Base-by-base conservation (phyloP, 2,797 vertebrate genomes). In the Acridotheres tristis region DNA sequence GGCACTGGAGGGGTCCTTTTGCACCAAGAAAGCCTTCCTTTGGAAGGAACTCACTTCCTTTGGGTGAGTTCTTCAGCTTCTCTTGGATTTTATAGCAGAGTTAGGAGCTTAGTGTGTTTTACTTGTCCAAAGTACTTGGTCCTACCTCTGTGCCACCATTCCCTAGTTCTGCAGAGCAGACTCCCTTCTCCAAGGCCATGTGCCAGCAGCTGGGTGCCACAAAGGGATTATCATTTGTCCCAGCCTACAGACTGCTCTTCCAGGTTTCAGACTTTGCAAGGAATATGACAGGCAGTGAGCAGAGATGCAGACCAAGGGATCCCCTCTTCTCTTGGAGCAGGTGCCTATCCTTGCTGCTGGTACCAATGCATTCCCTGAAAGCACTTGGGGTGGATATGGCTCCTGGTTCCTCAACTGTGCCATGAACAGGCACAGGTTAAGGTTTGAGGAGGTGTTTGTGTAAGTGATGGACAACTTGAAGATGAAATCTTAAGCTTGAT, bases 171-270 rank as follows among this genome's bases (percentile, higher is more conserved):
- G 9, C 66, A 88, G 11, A 67, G 40, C 32, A 53, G 25, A 45
- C 16, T 85, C 14, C 15, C 13, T 34, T 30, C 36, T 42, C 53
- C 50, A 79, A 81, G 18, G 10, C 43, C 13, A 2, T 30, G 21
- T n/a, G 36, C 50, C 1, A 1, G 38, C 66, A 77, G n/a, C 8
- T 59, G n/a, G 1, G 42, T 2, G 25, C 9, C 68, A 66, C 5
- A 59, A 0, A 48, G 45, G 21, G 32, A 40, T 43, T 30, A 73
- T 2, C 4, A 13, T 48, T 51, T 66, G 10, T 47, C 62, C 76
- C n/a, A 55, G 0, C 29, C 16, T 42, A 15, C 29, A 47, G 12
- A 9, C 5, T 62, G 29, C 16, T 73, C 2, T 72, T 80, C 58
- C 34, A 59, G 14, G 5, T 76, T 68, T 67, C 27, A 79, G n/a